phyloP scores from a whole-genome alignment of 2,113 vertebrate genomes.

The Mesocricetus auratus region DNA sequence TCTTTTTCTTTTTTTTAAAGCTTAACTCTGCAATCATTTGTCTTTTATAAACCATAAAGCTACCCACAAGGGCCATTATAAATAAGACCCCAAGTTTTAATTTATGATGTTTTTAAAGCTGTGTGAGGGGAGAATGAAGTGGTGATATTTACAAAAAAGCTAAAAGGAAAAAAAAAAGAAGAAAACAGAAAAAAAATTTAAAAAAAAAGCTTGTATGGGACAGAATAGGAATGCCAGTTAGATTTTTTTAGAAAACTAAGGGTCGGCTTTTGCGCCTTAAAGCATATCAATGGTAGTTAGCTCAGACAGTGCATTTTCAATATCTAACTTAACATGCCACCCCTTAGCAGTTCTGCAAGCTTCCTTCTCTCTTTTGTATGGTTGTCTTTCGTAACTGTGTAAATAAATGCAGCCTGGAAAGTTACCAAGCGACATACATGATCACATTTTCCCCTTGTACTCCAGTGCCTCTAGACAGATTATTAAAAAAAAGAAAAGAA shows the following conservation, averaged over 20 bases:
- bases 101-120: conserved; percentile 91
- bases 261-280: conserved; percentile 88
- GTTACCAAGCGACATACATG: conserved; percentile 66
- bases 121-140: conserved; percentile 87
- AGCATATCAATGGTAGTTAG: conserved; percentile 86
- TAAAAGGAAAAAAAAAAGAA: conserved; percentile 64
- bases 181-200: background rate
- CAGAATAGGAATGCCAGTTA: conserved; percentile 92
- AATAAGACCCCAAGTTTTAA: conserved; percentile 90
- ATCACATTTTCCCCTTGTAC: conserved; percentile 71
- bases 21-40: conserved; percentile 88
- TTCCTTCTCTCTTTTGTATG: conserved; percentile 79
- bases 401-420: conserved; percentile 80
- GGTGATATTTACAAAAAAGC: conserved; percentile 87
- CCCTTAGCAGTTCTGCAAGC: conserved; percentile 82
- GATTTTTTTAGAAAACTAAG: conserved; percentile 87
- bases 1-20: conserved; percentile 82
- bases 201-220: conserved; percentile 87
- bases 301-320: conserved; percentile 82
- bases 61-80: conserved; percentile 88
- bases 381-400: conserved; percentile 82
- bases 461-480: conserved; percentile 82
- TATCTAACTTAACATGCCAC: conserved; percentile 81
- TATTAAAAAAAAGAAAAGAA: conserved; percentile 8
- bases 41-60: conserved; percentile 89